Evolutionary conservation across 2,113 vertebrate species (phyloP).

Genomic region (Rana temporaria): DNA sequence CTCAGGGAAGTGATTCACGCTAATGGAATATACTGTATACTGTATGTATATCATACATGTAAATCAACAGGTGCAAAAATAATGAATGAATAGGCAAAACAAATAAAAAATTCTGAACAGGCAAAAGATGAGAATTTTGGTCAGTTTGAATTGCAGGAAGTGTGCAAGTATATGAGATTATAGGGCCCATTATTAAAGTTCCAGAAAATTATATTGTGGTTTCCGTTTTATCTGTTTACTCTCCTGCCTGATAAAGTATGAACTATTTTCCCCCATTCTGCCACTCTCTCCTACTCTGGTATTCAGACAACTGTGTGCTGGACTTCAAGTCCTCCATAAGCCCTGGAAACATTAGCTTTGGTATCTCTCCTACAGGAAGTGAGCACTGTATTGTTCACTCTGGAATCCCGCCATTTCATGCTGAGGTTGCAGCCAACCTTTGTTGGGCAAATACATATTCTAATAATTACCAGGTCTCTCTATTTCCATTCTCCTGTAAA

Average conservation of each 20-base stretch:
- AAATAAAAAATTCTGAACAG: neutral
- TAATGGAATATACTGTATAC: neutral
- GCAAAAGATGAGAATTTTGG: conserved; percentile 10
- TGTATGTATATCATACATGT: too few species aligned
- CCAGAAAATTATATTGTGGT: conserved; percentile 67
- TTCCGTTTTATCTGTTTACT: conserved; percentile 77
- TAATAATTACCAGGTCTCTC: neutral
- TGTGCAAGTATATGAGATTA: conserved; percentile 72
- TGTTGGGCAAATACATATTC: conserved; percentile 16
- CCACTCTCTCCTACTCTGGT: conserved; percentile 63
- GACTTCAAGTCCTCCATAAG: conserved; percentile 59
- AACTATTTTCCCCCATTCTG: conserved; percentile 66
- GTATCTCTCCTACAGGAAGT: conserved; percentile 72
- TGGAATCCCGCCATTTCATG: conserved; percentile 70
- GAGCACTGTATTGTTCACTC: conserved; percentile 72
- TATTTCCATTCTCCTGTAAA: neutral
- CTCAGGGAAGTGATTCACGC: neutral
- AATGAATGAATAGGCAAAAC: conserved; percentile 16
- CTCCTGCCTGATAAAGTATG: conserved; percentile 70
- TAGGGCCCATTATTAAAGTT: conserved; percentile 71
- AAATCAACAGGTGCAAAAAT: conserved; percentile 46
- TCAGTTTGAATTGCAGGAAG: conserved; percentile 71
- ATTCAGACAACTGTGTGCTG: conserved; percentile 65
- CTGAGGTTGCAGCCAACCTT: neutral
- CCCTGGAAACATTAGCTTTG: conserved; percentile 69